A percentile compares a stretch with the other conserved stretches of the same genome.
Conservation (phyloP, 37 sponge, comb jelly and placozoan genomes). For the Chondrosia reniformis region DNA sequence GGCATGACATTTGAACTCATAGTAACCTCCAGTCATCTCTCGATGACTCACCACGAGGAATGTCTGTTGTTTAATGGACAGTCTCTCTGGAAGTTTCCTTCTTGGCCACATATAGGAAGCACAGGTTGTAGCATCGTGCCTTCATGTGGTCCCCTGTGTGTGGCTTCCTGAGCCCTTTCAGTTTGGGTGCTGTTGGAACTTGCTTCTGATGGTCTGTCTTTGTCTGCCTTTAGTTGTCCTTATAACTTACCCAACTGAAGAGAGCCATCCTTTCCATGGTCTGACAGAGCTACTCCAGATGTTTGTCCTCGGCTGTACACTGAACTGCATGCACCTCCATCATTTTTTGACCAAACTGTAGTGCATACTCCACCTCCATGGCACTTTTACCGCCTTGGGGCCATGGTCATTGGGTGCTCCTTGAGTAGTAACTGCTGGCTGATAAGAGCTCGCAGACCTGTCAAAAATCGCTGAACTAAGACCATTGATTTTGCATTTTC, state of each 20-base stretch:
- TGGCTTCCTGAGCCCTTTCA: neutral
- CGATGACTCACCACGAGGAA: neutral
- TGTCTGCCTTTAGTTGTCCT: neutral
- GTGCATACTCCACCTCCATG: slow-evolving; percentile 17
- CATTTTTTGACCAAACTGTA: neutral
- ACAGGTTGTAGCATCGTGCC: neutral
- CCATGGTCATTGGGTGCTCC: slow-evolving; percentile 18
- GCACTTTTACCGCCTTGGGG: slow-evolving; percentile 29
- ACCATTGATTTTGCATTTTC: slow-evolving; percentile 22
- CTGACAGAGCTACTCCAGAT: neutral
- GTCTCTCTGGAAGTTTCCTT: neutral
- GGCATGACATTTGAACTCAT: slow-evolving; percentile 1
- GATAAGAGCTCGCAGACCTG: slow-evolving; percentile 16
- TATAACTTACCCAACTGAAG: neutral
- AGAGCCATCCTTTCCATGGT: neutral
- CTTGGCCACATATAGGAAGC: neutral
- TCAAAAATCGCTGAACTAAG: slow-evolving; percentile 31
- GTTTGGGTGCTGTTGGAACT: neutral
- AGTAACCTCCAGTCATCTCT: neutral
- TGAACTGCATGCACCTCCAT: neutral
- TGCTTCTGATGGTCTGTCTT: neutral
- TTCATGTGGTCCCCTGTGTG: neutral
- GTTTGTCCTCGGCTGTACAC: neutral
- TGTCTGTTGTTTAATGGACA: neutral
- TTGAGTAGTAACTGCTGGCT: slow-evolving; percentile 24